Percentiles rank a stretch among this genome's conserved stretches.
phyloP scores from a whole-genome alignment of 2,888 invertebrate species.

The Agrypnus murinus region DNA sequence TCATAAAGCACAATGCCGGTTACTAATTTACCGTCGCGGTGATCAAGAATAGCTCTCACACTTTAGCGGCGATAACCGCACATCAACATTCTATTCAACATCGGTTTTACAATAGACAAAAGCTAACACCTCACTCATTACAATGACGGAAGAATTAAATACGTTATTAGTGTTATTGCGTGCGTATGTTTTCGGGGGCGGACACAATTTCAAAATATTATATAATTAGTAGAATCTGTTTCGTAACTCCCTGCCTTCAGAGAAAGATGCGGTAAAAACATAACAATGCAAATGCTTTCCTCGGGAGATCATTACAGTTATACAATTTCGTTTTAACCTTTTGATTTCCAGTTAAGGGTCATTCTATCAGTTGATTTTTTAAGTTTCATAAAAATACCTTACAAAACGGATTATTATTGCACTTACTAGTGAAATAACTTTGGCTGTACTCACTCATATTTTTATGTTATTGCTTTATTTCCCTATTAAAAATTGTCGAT shows the following conservation, averaged over 20 bases:
- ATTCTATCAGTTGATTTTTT: too few relatives aligned
- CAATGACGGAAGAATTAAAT: constrained; percentile 39
- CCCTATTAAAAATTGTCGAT: too few relatives aligned
- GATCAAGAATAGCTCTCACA: constrained; percentile 42
- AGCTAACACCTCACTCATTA: constrained; percentile 37
- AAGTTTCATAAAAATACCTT: too few relatives aligned
- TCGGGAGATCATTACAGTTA: constrained; percentile 14
- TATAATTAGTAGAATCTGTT: constrained; percentile 29
- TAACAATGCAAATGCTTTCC: constrained; percentile 23
- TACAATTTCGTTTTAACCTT: constrained; percentile 18
- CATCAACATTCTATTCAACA: constrained; percentile 37
- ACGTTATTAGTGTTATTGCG: constrained; percentile 32
- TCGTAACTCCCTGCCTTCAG: constrained; percentile 15
- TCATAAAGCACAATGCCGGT: constrained; percentile 46
- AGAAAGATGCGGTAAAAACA: constrained; percentile 3
- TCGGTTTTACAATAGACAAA: constrained; percentile 39
- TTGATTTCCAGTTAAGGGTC: constrained; percentile 19
- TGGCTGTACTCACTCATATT: too few relatives aligned
- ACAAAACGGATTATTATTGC: too few relatives aligned
- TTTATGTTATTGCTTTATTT: too few relatives aligned
- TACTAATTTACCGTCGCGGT: constrained; percentile 43
- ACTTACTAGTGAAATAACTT: too few relatives aligned
- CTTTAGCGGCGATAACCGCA: constrained; percentile 41
- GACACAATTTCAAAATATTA: constrained; percentile 27
- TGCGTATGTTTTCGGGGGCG: constrained; percentile 32